Percentiles rank a stretch among this genome's conserved stretches.
phyloP scores from a whole-genome alignment of 2,888 invertebrate genomes.

The Capitulum mitella region DNA sequence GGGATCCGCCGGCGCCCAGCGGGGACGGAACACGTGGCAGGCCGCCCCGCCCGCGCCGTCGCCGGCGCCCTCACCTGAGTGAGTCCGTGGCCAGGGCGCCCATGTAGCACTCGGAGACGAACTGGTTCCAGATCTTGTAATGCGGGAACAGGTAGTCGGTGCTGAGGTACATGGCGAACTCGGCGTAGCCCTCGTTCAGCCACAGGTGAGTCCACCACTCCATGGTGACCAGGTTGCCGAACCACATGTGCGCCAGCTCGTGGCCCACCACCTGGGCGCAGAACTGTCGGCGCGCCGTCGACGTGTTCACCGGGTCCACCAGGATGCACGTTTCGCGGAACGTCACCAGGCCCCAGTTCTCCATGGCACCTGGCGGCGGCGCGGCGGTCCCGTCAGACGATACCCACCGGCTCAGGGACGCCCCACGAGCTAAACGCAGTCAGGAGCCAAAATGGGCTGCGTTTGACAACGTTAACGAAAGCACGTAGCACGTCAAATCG shows the following conservation, averaged over 20 bases:
- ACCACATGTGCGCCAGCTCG: slow-evolving; percentile 96
- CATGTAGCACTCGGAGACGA: slow-evolving; percentile 80
- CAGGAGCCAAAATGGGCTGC: too few relatives aligned
- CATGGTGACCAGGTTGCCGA: slow-evolving; percentile 96
- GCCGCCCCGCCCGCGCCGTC: too few relatives aligned
- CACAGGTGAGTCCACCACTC: slow-evolving; percentile 97
- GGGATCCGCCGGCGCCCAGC: too few relatives aligned
- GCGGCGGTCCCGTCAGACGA: too few relatives aligned
- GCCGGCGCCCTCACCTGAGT: slow-evolving; percentile 24
- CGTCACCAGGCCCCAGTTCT: slow-evolving; percentile 84
- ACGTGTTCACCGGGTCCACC: slow-evolving; percentile 83
- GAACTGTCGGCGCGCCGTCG: slow-evolving; percentile 71
- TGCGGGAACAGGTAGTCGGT: slow-evolving; percentile 88
- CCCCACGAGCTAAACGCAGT: too few relatives aligned
- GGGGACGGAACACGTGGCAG: too few relatives aligned
- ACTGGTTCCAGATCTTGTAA: slow-evolving; percentile 95
- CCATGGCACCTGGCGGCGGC: slow-evolving; percentile 75
- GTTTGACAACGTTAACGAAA: too few relatives aligned
- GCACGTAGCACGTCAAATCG: too few relatives aligned
- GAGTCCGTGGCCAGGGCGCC: slow-evolving; percentile 75
- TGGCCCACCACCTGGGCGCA: slow-evolving; percentile 64
- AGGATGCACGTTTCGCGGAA: slow-evolving; percentile 76
- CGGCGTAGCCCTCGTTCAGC: slow-evolving; percentile 94
- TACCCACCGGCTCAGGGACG: too few relatives aligned
- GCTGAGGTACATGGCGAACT: slow-evolving; percentile 91